Base-by-base conservation (phyloP, 2,888 invertebrate genomes). In the Pterobdella sp. region DNA sequence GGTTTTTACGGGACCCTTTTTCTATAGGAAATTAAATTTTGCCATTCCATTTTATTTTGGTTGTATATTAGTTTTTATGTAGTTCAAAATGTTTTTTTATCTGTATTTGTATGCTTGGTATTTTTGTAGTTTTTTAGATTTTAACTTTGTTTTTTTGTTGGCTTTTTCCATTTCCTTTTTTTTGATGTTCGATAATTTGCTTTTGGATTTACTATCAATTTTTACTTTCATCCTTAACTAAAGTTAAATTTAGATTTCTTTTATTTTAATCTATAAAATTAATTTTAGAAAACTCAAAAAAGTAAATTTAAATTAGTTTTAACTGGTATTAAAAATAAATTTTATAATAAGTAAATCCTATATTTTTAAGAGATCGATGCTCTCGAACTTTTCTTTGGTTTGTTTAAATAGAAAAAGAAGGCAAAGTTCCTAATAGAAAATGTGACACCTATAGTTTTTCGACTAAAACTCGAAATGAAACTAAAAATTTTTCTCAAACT, bases 101-200 rank as follows among this genome's bases (percentile, higher is more conserved):
- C n/a, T 42, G 49, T 14, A 42, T 14, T 22, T 14, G 7, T 42
- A 42, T 14, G 7, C 22, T 42, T 42, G 22, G 22, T 14, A 7
- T 42, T 42, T 42, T 14, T 22, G 7, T 42, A 42, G 22, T 42
- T 56, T 26, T 56, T 56, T 56, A 56, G 26, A 56, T 26, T 7
- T 56, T 56, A 7, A 7, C 18, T 56, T 26, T 56, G 60, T 26
- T 3, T 56, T 22, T 56, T 56, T 3, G 18, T 3, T 56, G 7
- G 4, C n/a, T 56, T 22, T 26, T 56, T 22, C 26, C n/a, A 26
- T n/a, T 26, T 56, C n/a, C n/a, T 56, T 56, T 56, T 26, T 56
- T 56, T 22, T 56, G 60, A 56, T 26, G 26, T 56, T 26, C 60
- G 60, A 56, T 56, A 56, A 56, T 56, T 56, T 56, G 4, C n/a